These are phyloP conservation scores for Todiramphus saurophagus DNA, from an alignment of 2,113 vertebrate genomes.

Conservation along the genomic window DNA sequence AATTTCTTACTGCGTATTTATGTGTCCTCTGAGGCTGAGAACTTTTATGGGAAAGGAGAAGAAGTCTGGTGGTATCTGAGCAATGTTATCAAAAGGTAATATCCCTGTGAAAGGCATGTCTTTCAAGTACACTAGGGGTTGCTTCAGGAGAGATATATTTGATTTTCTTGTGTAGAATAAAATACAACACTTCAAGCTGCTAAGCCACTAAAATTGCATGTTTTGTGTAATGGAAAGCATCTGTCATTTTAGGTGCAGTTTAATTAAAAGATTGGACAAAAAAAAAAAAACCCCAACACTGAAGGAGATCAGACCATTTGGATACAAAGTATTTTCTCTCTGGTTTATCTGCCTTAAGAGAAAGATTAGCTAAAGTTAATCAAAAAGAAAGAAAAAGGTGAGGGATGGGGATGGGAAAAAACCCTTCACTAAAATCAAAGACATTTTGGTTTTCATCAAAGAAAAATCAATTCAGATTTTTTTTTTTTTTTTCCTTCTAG, in stretches of 20 bases:
- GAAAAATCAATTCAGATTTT: neutral
- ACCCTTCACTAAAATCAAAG: neutral
- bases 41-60: neutral
- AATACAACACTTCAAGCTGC: neutral
- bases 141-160: neutral
- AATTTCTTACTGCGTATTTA: neutral
- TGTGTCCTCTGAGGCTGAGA: neutral
- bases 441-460: neutral
- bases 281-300: fast-evolving
- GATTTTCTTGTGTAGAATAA: neutral
- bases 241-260: neutral
- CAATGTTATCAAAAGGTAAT: neutral
- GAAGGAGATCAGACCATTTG: neutral
- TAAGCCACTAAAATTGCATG: neutral
- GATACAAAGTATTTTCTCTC: neutral
- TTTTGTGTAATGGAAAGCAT: neutral
- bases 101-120: neutral
- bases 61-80: neutral
- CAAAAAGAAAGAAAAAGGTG: neutral
- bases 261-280: neutral
- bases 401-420: neutral
- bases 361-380: neutral
- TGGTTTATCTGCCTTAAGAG: neutral
- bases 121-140: neutral
- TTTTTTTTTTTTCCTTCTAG: neutral